phyloP scores from a whole-genome alignment of 2,113 vertebrate genomes.

The Otis tarda region DNA sequence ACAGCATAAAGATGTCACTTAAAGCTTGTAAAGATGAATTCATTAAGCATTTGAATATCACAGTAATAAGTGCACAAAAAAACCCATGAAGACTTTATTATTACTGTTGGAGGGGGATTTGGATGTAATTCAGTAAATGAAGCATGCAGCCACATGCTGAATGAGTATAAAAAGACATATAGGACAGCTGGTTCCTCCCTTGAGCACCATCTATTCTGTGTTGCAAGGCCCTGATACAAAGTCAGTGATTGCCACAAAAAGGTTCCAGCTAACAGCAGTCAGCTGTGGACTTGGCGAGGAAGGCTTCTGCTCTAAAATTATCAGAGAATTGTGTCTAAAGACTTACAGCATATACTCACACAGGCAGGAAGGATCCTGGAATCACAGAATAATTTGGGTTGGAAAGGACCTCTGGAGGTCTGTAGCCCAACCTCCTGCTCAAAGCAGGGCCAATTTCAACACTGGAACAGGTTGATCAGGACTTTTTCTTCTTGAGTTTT shows the following conservation, averaged over 20 bases:
- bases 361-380: neutral
- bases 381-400: neutral
- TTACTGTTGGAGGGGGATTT: neutral
- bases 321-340: neutral
- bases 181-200: conserved; percentile 16
- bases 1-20: neutral
- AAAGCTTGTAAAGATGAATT: neutral
- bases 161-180: neutral
- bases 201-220: neutral
- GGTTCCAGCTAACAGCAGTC: neutral
- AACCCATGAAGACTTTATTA: neutral
- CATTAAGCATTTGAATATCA: neutral
- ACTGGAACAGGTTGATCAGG: neutral
- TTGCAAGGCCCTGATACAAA: conserved; percentile 4
- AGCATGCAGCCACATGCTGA: neutral
- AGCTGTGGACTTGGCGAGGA: neutral
- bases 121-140: conserved; percentile 10
- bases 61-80: neutral
- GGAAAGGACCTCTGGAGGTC: neutral
- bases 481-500: neutral
- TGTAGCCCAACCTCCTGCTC: neutral
- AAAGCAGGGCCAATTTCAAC: neutral
- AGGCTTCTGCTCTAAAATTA: conserved; percentile 5
- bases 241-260: neutral
- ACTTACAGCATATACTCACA: neutral